A percentile compares a stretch with the other conserved stretches of the same genome.
Conservation (phyloP, 1,140 invertebrate genomes). For the Plutomurus gul region DNA sequence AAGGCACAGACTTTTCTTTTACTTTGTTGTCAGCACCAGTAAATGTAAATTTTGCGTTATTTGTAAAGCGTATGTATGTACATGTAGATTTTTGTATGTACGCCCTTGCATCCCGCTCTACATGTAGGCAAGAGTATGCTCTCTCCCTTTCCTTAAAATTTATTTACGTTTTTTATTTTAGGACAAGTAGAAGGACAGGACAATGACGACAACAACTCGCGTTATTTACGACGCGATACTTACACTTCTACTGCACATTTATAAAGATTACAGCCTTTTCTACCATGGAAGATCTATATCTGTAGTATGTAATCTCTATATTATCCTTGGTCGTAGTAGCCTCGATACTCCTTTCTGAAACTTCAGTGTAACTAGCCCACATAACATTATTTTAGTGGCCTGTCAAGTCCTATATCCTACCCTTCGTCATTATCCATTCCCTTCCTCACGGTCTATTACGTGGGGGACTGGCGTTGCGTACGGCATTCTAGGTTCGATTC, state of each 20-base stretch:
- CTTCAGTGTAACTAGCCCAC: not conserved
- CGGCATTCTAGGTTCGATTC: not conserved
- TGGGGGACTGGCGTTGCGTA: not conserved
- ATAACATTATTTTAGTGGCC: not conserved
- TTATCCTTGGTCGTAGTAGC: too few species aligned
- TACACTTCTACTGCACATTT: not conserved
- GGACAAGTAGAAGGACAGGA: not conserved
- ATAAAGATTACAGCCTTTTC: not conserved
- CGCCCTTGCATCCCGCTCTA: too few species aligned
- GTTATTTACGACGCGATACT: not conserved
- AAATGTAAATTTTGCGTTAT: too few species aligned
- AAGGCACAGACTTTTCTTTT: too few species aligned
- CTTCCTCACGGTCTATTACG: not conserved
- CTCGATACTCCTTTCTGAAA: too few species aligned
- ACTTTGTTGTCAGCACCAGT: too few species aligned
- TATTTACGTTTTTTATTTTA: conserved; percentile 10
- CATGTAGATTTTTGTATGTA: too few species aligned
- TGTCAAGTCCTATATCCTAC: not conserved
- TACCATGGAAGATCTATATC: not conserved
- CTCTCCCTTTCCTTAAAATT: not conserved
- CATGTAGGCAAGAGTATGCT: too few species aligned
- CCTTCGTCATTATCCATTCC: not conserved
- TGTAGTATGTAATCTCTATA: not conserved
- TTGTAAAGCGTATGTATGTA: too few species aligned
- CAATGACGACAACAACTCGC: not conserved